Base-by-base conservation (phyloP, 1,140 invertebrate species). In the Branchinecta lindahli region DNA sequence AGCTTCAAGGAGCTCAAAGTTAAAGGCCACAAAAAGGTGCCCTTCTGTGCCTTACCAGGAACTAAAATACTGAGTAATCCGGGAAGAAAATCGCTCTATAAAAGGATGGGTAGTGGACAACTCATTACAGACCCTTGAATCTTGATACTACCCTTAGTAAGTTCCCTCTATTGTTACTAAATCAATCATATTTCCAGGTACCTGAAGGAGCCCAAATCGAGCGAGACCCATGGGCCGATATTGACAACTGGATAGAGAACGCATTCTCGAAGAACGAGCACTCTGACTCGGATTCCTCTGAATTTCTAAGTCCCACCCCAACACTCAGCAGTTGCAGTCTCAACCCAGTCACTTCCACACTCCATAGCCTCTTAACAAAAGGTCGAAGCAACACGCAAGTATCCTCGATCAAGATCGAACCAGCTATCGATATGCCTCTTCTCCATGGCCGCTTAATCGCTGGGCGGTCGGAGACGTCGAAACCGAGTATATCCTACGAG, bases 241-340 rank as follows among this genome's bases (percentile, higher is more conserved):
- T 70, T 10, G 89, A 91, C 69, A 86, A 87, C 21, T 91, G 88
- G 88, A 89, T 92, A 71, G 87, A 88, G 70, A 85, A 84, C 8
- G 86, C 87, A 6, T 89, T 69, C 44, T 72, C 68, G 68, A 72
- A 72, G 66, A 68, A 72, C 71, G 71, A 72, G 45, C 71, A 68
- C n/a, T 70, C 71, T 46, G 73, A 74, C 52, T 70, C 72, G 44
- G 74, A 74, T 47, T 70, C 71, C 6, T 61, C 72, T 46, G 73
- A 74, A 44, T 70, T 71, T 7, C 45, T 72, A 10, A 33, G 33
- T 33, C 33, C 33, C 33, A 44, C 61, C 67, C 69, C 71, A 67
- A 7, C 75, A 78, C 45, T 76, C 77, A 45, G 66, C 33, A 70
- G 68, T 45, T 67, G 72, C 70, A 69, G 74, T 71, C 68, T 73